A percentile compares a stretch with the other conserved stretches of the same genome.
These are phyloP conservation scores for Stegana nigrithorax DNA, from an alignment of 2,888 invertebrate genomes.

Conservation along the genomic window DNA sequence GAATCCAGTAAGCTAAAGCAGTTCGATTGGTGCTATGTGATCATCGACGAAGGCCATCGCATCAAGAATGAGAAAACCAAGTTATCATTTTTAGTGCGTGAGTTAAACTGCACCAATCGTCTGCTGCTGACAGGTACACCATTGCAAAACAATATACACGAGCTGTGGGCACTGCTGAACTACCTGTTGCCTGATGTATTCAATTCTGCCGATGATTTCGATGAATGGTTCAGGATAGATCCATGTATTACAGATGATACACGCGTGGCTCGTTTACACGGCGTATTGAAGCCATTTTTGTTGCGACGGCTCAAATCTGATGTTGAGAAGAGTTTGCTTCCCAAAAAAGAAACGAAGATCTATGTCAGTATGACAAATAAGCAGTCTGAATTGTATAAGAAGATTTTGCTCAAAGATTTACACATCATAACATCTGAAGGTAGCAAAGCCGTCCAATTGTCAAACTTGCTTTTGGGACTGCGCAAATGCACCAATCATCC, in stretches of 20 bases:
- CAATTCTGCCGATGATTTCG: constrained; percentile 97
- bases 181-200: constrained; percentile 98
- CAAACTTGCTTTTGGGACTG: constrained; percentile 99
- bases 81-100: constrained; percentile 85
- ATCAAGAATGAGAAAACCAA: constrained; percentile 99
- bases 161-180: constrained; percentile 97
- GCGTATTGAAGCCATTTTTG: constrained; percentile 93
- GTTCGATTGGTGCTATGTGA: constrained; percentile 98
- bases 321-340: constrained; percentile 95
- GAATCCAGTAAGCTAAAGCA: constrained; percentile 62
- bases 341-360: constrained; percentile 97
- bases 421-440: constrained; percentile 98
- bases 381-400: constrained; percentile 99
- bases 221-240: constrained; percentile 98
- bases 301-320: constrained; percentile 95
- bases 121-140: constrained; percentile 96
- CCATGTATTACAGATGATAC: constrained; percentile 91
- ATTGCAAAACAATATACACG: constrained; percentile 97
- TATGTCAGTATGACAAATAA: constrained; percentile 98
- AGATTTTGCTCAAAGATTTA: constrained; percentile 98
- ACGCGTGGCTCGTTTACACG: constrained; percentile 91
- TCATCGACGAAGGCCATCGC: constrained; percentile 99
- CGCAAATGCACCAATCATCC: constrained; percentile 99
- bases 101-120: constrained; percentile 96
- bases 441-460: constrained; percentile 95